Percentiles rank a stretch among this genome's conserved stretches.
phyloP scores from a whole-genome alignment of 2,888 invertebrate genomes.

The Latheticus oryzae region DNA sequence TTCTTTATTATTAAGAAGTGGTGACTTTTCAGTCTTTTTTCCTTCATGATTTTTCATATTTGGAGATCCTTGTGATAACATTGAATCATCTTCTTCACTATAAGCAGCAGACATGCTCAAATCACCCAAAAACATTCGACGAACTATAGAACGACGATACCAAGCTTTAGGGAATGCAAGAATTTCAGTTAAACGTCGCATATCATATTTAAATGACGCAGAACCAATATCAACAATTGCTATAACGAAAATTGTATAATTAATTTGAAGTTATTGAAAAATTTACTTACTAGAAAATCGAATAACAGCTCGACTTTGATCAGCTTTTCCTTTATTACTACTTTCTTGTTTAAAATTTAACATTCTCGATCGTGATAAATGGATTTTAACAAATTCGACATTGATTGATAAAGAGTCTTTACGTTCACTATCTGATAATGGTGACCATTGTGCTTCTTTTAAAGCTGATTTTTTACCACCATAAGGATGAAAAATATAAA shows the following conservation, averaged over 20 bases:
- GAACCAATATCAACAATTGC: slow-evolving; percentile 96
- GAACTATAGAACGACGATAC: slow-evolving; percentile 94
- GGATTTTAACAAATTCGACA: slow-evolving; percentile 97
- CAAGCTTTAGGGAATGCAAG: slow-evolving; percentile 98
- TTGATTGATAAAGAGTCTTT: slow-evolving; percentile 96
- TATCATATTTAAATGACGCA: slow-evolving; percentile 98
- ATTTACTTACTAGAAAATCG: slow-evolving; percentile 83
- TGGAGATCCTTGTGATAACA: slow-evolving; percentile 45
- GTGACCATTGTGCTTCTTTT: slow-evolving; percentile 88
- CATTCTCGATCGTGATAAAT: slow-evolving; percentile 91
- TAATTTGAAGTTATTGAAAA: slow-evolving; percentile 6
- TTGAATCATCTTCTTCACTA: slow-evolving; percentile 59
- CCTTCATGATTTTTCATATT: slow-evolving; percentile 50
- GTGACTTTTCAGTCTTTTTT: slow-evolving; percentile 55
- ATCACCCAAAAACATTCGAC: slow-evolving; percentile 93
- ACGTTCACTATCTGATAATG: slow-evolving; percentile 86
- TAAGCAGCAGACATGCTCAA: slow-evolving; percentile 72
- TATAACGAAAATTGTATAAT: slow-evolving; percentile 57
- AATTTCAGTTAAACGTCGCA: slow-evolving; percentile 96
- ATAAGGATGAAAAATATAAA: slow-evolving; percentile 98
- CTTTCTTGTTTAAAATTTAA: slow-evolving; percentile 79
- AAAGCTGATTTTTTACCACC: slow-evolving; percentile 88
- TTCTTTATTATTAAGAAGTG: slow-evolving; percentile 66
- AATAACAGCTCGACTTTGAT: slow-evolving; percentile 87
- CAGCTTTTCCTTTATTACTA: slow-evolving; percentile 65